A percentile compares a stretch with the other conserved stretches of the same genome.
Conservation (phyloP, 2,797 vertebrate genomes). For the Pyrocephalus nanus region DNA sequence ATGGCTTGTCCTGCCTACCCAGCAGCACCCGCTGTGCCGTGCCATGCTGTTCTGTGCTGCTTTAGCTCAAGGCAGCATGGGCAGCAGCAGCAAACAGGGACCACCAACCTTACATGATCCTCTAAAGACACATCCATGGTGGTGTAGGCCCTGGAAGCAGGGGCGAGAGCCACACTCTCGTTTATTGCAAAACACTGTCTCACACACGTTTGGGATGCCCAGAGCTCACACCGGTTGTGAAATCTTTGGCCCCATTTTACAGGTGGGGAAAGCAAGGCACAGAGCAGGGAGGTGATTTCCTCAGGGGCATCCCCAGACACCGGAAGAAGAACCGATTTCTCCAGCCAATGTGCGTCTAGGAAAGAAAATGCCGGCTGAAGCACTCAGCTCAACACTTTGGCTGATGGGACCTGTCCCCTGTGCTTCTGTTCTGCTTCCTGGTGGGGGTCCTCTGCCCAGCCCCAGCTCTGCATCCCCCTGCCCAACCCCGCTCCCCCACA, state of each 20-base stretch:
- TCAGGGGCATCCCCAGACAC: not conserved
- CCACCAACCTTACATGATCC: not conserved
- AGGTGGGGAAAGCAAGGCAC: not conserved
- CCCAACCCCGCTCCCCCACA: not conserved
- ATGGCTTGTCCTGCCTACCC: constrained; percentile 36
- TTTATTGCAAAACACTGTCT: not conserved
- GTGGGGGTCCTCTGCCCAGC: not conserved
- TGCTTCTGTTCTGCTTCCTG: not conserved
- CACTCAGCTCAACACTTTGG: fast-evolving
- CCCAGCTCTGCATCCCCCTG: not conserved
- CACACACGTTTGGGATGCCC: fast-evolving
- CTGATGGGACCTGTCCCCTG: not conserved
- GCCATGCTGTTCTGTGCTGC: not conserved
- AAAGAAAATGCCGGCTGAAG: fast-evolving
- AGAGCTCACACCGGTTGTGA: not conserved
- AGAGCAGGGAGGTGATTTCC: not conserved
- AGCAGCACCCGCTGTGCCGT: not conserved
- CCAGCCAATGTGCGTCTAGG: fast-evolving
- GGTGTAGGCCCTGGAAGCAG: not conserved
- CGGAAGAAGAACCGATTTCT: not conserved
- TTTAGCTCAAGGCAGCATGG: fast-evolving
- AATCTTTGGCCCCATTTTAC: not conserved
- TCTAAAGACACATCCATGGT: not conserved
- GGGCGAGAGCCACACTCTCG: fast-evolving
- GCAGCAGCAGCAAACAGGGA: not conserved